These are phyloP conservation scores for Brachyalestes nurse DNA, from an alignment of 2,797 vertebrate genomes.

Conservation along the genomic window DNA sequence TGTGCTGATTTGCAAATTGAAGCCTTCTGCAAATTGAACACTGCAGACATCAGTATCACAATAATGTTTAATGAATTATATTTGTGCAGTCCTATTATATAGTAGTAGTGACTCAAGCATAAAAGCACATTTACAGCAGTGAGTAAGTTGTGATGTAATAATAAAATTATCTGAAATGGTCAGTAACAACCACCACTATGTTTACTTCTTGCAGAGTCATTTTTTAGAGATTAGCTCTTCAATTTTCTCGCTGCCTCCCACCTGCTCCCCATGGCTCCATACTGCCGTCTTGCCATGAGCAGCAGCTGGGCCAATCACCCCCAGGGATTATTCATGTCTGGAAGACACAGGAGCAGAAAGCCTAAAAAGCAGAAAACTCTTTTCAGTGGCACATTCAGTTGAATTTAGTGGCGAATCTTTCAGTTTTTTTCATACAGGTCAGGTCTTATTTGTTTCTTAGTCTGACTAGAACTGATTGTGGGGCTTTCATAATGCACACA, in stretches of 20 bases:
- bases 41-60: not conserved
- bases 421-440: not conserved
- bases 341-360: not conserved
- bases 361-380: not conserved
- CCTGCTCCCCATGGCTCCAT: conserved; percentile 5
- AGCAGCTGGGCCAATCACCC: conserved; percentile 5
- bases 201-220: not conserved
- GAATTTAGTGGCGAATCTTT: not conserved
- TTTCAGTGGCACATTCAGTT: not conserved
- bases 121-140: not conserved
- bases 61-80: not conserved
- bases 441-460: not conserved
- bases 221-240: not conserved
- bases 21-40: not conserved
- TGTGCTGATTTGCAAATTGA: not conserved
- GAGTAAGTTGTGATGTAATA: not conserved
- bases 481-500: not conserved
- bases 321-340: not conserved
- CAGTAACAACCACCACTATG: not conserved
- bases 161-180: not conserved
- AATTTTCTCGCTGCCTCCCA: conserved; percentile 13
- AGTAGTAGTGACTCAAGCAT: not conserved
- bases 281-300: not conserved
- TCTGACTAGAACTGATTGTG: not conserved
- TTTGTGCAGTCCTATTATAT: not conserved